These are phyloP conservation scores for Anabas testudineus DNA, from an alignment of 2,797 vertebrate genomes.

Conservation along the genomic window DNA sequence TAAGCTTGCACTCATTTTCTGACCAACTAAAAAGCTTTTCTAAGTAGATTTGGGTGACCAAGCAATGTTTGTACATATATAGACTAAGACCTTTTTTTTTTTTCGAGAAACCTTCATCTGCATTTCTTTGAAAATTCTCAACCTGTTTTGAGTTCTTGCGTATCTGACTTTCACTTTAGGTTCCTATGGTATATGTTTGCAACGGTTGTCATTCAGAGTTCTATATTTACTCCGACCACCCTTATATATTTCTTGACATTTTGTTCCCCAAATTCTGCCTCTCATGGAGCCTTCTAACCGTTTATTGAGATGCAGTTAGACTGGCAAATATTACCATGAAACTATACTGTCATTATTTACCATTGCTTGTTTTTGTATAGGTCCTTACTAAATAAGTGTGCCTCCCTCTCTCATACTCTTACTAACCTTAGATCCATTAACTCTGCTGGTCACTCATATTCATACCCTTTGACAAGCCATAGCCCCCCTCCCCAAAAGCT, in stretches of 20 bases:
- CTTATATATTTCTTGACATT: constrained; percentile 80
- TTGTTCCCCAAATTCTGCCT: constrained; percentile 80
- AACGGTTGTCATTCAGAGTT: constrained; percentile 82
- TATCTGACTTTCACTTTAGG: constrained; percentile 76
- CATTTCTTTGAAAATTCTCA: constrained; percentile 73
- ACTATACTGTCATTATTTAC: constrained; percentile 67
- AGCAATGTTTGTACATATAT: constrained; percentile 88
- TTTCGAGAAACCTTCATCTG: constrained; percentile 77
- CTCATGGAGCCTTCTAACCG: constrained; percentile 69
- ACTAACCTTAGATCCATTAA: constrained; percentile 73
- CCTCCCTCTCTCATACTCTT: constrained; percentile 82
- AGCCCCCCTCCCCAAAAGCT: constrained; percentile 74
- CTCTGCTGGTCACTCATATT: constrained; percentile 78
- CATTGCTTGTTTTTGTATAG: constrained; percentile 82
- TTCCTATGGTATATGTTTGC: constrained; percentile 81
- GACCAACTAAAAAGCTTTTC: constrained; percentile 84
- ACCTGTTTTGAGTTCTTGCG: constrained; percentile 76
- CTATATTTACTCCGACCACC: constrained; percentile 84
- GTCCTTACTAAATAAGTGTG: constrained; percentile 84
- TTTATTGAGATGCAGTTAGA: constrained; percentile 65
- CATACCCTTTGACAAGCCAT: constrained; percentile 88
- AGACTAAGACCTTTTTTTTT: constrained; percentile 75
- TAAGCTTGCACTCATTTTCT: constrained; percentile 86
- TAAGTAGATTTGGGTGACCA: constrained; percentile 85
- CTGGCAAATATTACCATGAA: constrained; percentile 70